Base-by-base conservation (phyloP, 2,797 vertebrate genomes). In the Malurus leucopterus region DNA sequence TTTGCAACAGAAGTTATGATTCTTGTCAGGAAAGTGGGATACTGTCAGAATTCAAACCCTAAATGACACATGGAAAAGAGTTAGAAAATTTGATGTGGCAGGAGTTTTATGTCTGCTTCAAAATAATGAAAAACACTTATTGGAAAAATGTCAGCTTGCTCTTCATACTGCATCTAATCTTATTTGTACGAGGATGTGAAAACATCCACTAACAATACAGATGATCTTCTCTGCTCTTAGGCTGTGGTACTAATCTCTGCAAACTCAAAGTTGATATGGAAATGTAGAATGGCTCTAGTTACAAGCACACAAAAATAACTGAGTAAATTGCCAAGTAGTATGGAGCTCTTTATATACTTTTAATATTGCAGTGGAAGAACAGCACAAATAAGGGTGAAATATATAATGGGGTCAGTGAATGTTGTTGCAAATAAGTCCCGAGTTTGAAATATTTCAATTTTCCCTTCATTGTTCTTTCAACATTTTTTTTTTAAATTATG, bases 121-220 rank as follows among this genome's bases (percentile, higher is more conserved):
- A 91, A 95, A 96, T 88, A 93, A 90, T 92, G 64, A 92, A 96
- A 95, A 93, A 32, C 51, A 83, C 43, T 80, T 95, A 96, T 23
- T 94, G 92, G 86, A 75, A 93, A 96, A 95, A 88, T 90, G 84
- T 87, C 90, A 93, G 47, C 57, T 95, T 93, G 12, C 59, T 94
- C 55, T 94, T 69, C 76, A 53, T 89, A 80, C 53, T 91, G 29
- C 47, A 89, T 93, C 73, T 96, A 94, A 96, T 86, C 59, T 95
- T 95, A 92, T 93, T 95, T 95, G 85, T 94, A 86, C 49, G 93
- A 93, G 63, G 67, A 86, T 29, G 67, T 11, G 30, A 90, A 95
- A 74, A 94, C 95, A 88, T 91, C 74, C 91, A 61, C 89, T 91
- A 90, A 88, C 63, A 88, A 77, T 62, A 61, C 20, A 86, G 63